Conservation (phyloP, 1,140 invertebrate species). For the Nasonia vitripennis region DNA sequence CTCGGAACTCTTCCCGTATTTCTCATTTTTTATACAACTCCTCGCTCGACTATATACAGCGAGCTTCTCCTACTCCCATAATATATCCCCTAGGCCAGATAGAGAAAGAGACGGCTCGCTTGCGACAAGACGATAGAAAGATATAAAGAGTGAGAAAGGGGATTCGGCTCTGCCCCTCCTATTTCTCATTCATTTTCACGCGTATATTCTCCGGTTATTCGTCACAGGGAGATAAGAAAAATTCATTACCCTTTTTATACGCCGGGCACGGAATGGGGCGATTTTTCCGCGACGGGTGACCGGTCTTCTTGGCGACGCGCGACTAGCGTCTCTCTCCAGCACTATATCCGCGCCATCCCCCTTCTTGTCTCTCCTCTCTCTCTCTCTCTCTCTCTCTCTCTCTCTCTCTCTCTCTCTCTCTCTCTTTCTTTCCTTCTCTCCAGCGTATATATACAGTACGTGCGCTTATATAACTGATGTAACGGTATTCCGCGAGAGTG, state of each 20-base stretch:
- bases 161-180: background rate
- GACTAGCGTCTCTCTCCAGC: background rate
- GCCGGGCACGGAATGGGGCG: constrained; percentile 32
- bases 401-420: background rate
- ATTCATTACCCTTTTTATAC: constrained; percentile 52
- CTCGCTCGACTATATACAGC: background rate
- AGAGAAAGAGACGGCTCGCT: background rate
- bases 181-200: constrained; percentile 42
- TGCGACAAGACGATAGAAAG: background rate
- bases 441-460: no score
- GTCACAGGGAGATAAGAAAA: constrained; percentile 47
- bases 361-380: no score
- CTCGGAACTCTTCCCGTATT: background rate
- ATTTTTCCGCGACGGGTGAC: constrained; percentile 43
- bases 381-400: no score
- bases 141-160: constrained; percentile 18
- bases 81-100: constrained; percentile 1
- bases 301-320: background rate
- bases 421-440: background rate
- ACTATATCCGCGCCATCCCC: no score
- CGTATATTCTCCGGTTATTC: constrained; percentile 45
- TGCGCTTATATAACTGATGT: no score
- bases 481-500: no score
- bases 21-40: background rate
- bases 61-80: background rate